phyloP scores from a whole-genome alignment of 37 sponge, comb jelly and placozoan species.

The Eunapius fragilis region DNA sequence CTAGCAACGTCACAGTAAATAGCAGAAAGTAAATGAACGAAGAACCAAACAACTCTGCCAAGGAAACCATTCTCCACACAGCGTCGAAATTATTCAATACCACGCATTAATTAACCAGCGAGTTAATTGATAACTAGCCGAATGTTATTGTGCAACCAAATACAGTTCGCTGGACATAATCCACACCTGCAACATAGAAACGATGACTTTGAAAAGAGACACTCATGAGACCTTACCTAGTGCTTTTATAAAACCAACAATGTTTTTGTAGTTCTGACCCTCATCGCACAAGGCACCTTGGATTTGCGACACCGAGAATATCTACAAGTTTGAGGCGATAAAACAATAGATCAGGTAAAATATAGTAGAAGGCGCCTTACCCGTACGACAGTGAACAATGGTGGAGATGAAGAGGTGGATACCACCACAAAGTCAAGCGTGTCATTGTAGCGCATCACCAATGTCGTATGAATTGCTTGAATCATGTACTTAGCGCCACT shows the following conservation, averaged over 20 bases:
- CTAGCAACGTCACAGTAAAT: background rate
- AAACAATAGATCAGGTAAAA: background rate
- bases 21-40: background rate
- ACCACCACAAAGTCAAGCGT: slow-evolving; percentile 67
- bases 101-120: background rate
- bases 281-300: slow-evolving; percentile 81
- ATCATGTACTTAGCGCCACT: slow-evolving; percentile 51
- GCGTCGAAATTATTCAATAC: background rate
- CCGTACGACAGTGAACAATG: slow-evolving; percentile 16
- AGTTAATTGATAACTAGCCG: background rate
- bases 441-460: slow-evolving; percentile 79
- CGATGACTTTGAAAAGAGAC: background rate
- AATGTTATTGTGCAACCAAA: slow-evolving; percentile 1
- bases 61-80: background rate
- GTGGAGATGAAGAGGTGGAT: slow-evolving; percentile 1
- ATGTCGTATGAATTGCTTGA: slow-evolving; percentile 77
- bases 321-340: slow-evolving; percentile 27
- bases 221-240: slow-evolving; percentile 42
- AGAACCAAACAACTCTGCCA: background rate
- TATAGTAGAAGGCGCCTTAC: no score
- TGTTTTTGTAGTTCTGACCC: slow-evolving; percentile 94
- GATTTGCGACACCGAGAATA: slow-evolving; percentile 84
- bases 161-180: background rate
- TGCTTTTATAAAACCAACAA: slow-evolving; percentile 88
- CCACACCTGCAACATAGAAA: slow-evolving; percentile 4